Percentiles rank a stretch among this genome's conserved stretches.
Evolutionary conservation across 2,888 invertebrate genomes (phyloP).

Genomic region (Microplitis manilae): DNA sequence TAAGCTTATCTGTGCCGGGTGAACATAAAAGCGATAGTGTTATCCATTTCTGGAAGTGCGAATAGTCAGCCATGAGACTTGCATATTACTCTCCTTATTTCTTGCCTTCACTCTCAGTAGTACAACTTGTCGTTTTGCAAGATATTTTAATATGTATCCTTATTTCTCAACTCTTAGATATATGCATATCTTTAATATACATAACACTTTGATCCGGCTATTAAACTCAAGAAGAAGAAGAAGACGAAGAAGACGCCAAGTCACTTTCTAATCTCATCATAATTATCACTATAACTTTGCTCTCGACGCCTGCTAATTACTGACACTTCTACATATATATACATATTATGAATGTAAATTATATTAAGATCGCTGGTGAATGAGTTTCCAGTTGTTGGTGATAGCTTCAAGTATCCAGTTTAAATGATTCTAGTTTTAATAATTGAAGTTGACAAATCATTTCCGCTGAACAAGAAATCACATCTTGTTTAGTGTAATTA

Average conservation of each 20-base stretch:
- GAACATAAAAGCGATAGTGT: conserved; percentile 42
- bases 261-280: conserved; percentile 22
- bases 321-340: neutral
- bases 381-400: neutral
- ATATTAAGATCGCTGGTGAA: neutral
- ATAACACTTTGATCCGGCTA: neutral
- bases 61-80: conserved; percentile 5
- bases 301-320: neutral
- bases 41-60: conserved; percentile 33
- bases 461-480: neutral
- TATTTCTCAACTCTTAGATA: neutral
- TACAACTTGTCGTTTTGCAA: neutral
- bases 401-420: neutral
- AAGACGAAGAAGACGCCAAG: neutral
- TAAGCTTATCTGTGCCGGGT: conserved; percentile 30
- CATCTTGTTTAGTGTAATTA: neutral
- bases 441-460: neutral
- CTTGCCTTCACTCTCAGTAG: neutral
- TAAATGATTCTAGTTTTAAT: neutral
- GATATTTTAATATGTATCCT: neutral
- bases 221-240: neutral
- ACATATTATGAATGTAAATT: neutral
- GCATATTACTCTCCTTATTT: neutral
- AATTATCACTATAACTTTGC: neutral
- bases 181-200: neutral